Conservation (phyloP, 2,888 invertebrate genomes). For the Acheta domesticus region DNA sequence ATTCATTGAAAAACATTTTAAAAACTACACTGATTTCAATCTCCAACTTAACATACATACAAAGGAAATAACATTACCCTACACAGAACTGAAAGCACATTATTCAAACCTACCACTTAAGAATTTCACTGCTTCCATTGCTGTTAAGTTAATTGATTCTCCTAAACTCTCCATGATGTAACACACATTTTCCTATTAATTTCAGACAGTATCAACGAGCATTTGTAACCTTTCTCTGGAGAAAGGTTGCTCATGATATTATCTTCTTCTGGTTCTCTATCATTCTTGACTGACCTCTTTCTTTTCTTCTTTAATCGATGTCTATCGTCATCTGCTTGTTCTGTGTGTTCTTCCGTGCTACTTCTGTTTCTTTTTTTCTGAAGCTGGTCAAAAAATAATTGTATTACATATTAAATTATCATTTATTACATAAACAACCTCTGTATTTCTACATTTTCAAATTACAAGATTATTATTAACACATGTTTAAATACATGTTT, state of each 20-base stretch:
- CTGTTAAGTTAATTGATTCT: too few relatives aligned
- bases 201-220: conserved; percentile 70
- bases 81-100: too few relatives aligned
- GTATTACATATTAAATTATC: not conserved
- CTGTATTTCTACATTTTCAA: not conserved
- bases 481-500: too few relatives aligned
- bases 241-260: conserved; percentile 51
- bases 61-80: too few relatives aligned
- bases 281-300: conserved; percentile 38
- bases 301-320: conserved; percentile 39
- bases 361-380: conserved; percentile 41
- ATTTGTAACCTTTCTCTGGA: conserved; percentile 67
- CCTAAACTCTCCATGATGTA: conserved; percentile 61
- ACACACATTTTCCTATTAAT: conserved; percentile 73
- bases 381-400: conserved; percentile 28
- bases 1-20: too few relatives aligned
- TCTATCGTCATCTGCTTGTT: conserved; percentile 27
- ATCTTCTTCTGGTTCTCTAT: conserved; percentile 40
- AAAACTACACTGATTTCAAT: too few relatives aligned
- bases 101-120: too few relatives aligned
- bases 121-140: too few relatives aligned
- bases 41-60: too few relatives aligned
- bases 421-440: not conserved
- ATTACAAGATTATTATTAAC: too few relatives aligned
- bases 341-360: conserved; percentile 30